Base-by-base conservation (phyloP, 2,113 vertebrate genomes). In the Ceyx cyanopectus region DNA sequence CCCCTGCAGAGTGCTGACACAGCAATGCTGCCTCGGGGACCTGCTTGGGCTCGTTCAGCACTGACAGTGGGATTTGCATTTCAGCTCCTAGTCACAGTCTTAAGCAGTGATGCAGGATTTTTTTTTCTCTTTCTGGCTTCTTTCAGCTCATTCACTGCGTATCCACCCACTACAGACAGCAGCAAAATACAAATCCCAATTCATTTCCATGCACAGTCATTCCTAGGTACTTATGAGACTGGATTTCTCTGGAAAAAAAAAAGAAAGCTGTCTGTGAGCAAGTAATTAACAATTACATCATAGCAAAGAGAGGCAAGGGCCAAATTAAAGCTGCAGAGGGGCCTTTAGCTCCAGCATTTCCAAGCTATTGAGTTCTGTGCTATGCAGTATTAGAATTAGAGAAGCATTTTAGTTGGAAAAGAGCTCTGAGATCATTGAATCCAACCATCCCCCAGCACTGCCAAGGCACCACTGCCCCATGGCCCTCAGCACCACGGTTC, bases 271-370 rank as follows among this genome's bases (percentile, higher is more conserved):
- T 23, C 23, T 85, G 26, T 46, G 60, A 88, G 65, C 51, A 51
- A 81, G 89, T 88, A 92, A 93, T 95, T 94, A 95, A 83, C 51
- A 88, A 43, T 56, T 77, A 34, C 65, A 81, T 88, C 65, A 51
- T 37, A 56, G 43, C 3, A 3, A 85, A 90, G 83, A 63, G 32
- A 90, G 62, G 69, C 76, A 88, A 77, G 79, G 63, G 92, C 83
- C 91, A 92, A 85, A 85, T 88, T 80, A 58, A 66, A 80, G 76
- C 30, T 94, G 68, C 90, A 66, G 46, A 77, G 86, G 73, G 90
- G 81, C 65, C 27, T 79, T 94, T 69, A 83, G 54, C 80, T 92
- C 63, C n/a, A 57, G 50, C 45, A 30, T 91, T 85, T 90, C 58
- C n/a, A 34, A 37, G 20, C 34, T 40, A 29, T 12, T 14, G 66